phyloP scores from a whole-genome alignment of 2,113 vertebrate species.

The Noturus placidus region DNA sequence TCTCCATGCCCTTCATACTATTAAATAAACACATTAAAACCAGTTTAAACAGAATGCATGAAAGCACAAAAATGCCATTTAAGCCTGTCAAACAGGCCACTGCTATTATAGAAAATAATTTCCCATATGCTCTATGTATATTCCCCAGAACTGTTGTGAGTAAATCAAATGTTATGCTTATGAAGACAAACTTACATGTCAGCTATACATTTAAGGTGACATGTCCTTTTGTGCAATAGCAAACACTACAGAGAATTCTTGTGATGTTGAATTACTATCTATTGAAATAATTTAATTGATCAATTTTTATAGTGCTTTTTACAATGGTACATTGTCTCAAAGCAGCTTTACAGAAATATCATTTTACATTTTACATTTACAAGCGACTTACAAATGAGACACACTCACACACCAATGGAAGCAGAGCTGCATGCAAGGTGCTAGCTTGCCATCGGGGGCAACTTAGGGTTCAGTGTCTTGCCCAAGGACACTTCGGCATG shows the following conservation, averaged over 20 bases:
- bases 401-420: too few species aligned
- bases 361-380: too few species aligned
- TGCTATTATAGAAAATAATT: neutral
- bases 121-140: neutral
- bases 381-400: too few species aligned
- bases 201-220: neutral
- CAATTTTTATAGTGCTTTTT: too few species aligned
- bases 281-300: too few species aligned
- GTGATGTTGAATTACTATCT: constrained; percentile 10
- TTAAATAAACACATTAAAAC: neutral
- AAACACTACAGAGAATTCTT: constrained; percentile 14
- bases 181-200: neutral
- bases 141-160: neutral
- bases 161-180: neutral
- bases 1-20: constrained; percentile 4
- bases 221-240: constrained; percentile 7
- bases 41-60: neutral
- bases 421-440: too few species aligned
- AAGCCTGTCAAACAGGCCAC: constrained; percentile 1
- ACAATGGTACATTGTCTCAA: too few species aligned
- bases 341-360: too few species aligned
- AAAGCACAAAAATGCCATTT: neutral
- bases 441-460: too few species aligned
- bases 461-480: too few species aligned
- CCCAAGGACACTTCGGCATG: too few species aligned